Conservation (phyloP, 2,888 invertebrate genomes). For the Bedellia somnulentella region DNA sequence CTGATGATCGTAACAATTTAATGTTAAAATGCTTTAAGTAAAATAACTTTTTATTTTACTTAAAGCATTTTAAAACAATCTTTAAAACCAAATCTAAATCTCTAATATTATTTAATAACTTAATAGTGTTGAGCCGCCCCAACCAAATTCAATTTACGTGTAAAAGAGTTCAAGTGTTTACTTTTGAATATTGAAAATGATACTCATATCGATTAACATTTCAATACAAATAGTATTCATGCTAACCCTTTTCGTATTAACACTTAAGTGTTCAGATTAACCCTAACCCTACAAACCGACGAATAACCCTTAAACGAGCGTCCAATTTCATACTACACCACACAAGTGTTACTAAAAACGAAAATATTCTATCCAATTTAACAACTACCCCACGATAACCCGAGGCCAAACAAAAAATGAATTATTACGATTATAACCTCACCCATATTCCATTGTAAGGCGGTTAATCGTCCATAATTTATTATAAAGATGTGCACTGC, state of each 20-base stretch:
- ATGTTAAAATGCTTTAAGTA: too few relatives aligned
- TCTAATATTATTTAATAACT: too few relatives aligned
- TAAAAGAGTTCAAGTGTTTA: not conserved
- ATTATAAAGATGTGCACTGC: constrained; percentile 25
- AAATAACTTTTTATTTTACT: too few relatives aligned
- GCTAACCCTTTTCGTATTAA: too few relatives aligned
- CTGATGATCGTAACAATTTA: too few relatives aligned
- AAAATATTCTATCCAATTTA: constrained; percentile 61
- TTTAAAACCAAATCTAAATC: too few relatives aligned
- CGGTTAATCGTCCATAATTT: constrained; percentile 38
- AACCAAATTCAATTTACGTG: too few relatives aligned
- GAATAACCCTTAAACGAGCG: constrained; percentile 40
- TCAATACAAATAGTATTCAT: too few relatives aligned
- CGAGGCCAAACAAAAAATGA: constrained; percentile 44
- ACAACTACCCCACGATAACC: constrained; percentile 31
- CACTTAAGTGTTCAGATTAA: constrained; percentile 38
- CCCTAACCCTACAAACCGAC: constrained; percentile 23
- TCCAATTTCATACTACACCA: constrained; percentile 48
- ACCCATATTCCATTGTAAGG: constrained; percentile 33
- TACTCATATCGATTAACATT: constrained; percentile 9
- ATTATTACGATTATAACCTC: constrained; percentile 55
- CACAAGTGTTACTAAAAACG: constrained; percentile 40
- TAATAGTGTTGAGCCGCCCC: too few relatives aligned
- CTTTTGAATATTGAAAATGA: not conserved
- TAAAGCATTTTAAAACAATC: too few relatives aligned